A percentile compares a stretch with the other conserved stretches of the same genome.
These are phyloP conservation scores for Sebastolobus alascanus DNA, from an alignment of 2,797 vertebrate genomes.

Conservation along the genomic window DNA sequence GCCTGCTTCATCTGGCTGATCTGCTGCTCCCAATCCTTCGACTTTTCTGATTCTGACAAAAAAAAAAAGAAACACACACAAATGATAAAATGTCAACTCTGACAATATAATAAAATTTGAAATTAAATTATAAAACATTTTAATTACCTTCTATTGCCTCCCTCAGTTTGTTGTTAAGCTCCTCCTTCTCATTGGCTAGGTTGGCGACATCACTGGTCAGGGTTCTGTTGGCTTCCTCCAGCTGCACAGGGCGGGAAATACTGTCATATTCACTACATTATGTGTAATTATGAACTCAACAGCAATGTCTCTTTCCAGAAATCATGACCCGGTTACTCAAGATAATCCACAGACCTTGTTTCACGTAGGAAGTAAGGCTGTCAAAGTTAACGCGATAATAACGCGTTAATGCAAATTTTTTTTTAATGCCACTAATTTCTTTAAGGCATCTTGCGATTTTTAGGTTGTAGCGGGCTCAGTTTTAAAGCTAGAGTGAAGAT, in stretches of 20 bases:
- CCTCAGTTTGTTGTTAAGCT: slow-evolving; percentile 95
- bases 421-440: no score
- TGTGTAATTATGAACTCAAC: neutral
- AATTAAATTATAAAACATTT: neutral
- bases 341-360: no score
- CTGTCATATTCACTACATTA: slow-evolving; percentile 8
- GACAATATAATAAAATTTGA: neutral
- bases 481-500: no score
- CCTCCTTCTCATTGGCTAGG: slow-evolving; percentile 96
- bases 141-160: slow-evolving; percentile 79
- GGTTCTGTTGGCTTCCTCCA: slow-evolving; percentile 97
- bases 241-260: slow-evolving; percentile 75
- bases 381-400: no score
- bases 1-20: slow-evolving; percentile 89
- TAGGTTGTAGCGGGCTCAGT: no score
- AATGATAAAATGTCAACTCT: neutral
- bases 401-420: no score
- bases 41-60: slow-evolving; percentile 86
- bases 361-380: no score
- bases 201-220: slow-evolving; percentile 96
- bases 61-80: neutral
- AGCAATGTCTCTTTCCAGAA: no score
- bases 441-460: no score
- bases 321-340: no score
- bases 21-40: slow-evolving; percentile 92